Evolutionary conservation across 2,797 vertebrate species (phyloP).

Genomic region (Eulemur albifrons): DNA sequence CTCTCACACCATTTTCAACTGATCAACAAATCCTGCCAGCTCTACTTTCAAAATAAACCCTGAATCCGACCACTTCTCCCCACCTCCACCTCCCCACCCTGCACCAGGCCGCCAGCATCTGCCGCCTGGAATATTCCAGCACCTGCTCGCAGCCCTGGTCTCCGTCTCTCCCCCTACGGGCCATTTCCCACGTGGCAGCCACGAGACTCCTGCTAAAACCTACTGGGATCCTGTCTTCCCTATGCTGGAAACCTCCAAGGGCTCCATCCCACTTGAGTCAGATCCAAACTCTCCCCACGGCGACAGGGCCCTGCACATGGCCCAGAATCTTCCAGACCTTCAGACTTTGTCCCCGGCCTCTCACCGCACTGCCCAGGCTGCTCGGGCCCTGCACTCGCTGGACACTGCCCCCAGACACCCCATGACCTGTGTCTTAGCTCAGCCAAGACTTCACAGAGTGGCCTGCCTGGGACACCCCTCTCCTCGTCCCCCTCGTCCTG

Average conservation of each 20-base stretch:
- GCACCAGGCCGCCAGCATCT: fast-evolving
- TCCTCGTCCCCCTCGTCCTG: fast-evolving
- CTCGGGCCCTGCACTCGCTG: neutral
- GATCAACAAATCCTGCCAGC: neutral
- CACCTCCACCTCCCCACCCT: neutral
- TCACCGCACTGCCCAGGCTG: neutral
- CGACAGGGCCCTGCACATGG: neutral
- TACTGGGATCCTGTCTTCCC: fast-evolving
- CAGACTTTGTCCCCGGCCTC: neutral
- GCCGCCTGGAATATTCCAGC: fast-evolving
- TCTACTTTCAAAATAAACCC: neutral
- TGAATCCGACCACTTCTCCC: neutral
- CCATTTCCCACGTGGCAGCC: neutral
- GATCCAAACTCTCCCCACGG: neutral
- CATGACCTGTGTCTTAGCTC: neutral
- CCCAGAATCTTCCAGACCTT: neutral
- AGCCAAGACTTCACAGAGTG: neutral
- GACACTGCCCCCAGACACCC: neutral
- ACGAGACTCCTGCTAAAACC: neutral
- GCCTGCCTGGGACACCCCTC: neutral
- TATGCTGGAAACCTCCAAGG: neutral
- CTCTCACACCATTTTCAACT: neutral
- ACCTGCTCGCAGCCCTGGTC: neutral
- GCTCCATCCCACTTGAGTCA: neutral
- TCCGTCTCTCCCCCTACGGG: neutral